These are phyloP conservation scores for Trinectes maculatus DNA, from an alignment of 2,113 vertebrate species.

Conservation along the genomic window DNA sequence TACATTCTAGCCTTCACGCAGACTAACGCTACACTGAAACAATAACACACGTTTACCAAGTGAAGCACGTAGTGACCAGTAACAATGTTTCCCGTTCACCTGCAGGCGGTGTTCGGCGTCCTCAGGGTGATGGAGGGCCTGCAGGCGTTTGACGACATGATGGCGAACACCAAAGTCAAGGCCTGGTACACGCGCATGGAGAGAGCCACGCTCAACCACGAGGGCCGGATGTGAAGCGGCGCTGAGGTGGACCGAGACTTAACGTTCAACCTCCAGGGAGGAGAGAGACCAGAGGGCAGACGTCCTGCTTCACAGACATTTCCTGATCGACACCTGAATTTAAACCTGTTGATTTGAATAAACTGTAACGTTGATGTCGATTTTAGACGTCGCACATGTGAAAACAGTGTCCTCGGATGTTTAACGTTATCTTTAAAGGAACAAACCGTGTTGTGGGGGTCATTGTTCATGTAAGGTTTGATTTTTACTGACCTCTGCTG, in stretches of 20 bases:
- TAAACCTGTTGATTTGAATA: not conserved
- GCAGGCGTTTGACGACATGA: conserved; percentile 94
- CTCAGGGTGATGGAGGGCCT: conserved; percentile 97
- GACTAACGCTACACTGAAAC: no score
- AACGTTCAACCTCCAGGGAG: not conserved
- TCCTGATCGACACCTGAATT: not conserved
- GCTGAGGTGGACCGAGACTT: not conserved
- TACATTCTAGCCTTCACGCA: no score
- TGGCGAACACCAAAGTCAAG: conserved; percentile 89
- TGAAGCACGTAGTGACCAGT: no score
- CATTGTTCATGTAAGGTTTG: not conserved
- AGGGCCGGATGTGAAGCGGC: conserved; percentile 41
- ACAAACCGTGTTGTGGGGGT: not conserved
- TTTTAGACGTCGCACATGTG: not conserved
- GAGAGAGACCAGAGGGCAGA: not conserved
- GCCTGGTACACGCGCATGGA: conserved; percentile 92
- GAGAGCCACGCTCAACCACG: conserved; percentile 74
- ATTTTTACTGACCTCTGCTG: conserved; percentile 30
- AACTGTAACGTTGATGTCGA: not conserved
- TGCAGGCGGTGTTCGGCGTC: conserved; percentile 92
- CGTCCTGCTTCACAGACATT: not conserved
- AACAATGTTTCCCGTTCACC: no score
- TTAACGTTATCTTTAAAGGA: not conserved
- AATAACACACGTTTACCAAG: no score
- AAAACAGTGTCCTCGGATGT: not conserved